These are phyloP conservation scores for Leptinotarsa haldemani DNA, from an alignment of 2,888 invertebrate genomes.

Conservation along the genomic window DNA sequence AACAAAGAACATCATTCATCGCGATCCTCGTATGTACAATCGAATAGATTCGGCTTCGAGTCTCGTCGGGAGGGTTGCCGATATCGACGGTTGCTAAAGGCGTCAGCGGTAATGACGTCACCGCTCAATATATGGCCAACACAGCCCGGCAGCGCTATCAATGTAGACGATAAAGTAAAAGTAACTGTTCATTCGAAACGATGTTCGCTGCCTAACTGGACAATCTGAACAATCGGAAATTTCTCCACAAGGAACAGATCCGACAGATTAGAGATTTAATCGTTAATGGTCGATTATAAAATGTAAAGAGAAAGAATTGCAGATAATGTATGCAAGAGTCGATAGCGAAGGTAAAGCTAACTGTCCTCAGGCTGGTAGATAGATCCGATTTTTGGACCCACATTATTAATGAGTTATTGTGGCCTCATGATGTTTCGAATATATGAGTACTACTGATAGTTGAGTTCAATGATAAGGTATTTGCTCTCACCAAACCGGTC, in stretches of 20 bases:
- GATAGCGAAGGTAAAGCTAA: neutral
- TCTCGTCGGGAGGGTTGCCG: neutral
- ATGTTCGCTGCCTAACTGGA: conserved; percentile 24
- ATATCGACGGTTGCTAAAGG: conserved; percentile 7
- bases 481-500: too few species aligned
- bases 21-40: conserved; percentile 3
- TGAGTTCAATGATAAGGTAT: too few species aligned
- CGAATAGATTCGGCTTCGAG: conserved; percentile 6
- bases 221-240: conserved; percentile 24
- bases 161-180: conserved; percentile 38
- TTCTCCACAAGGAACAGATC: conserved; percentile 20
- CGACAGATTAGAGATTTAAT: neutral
- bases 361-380: neutral
- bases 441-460: too few species aligned
- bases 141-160: conserved; percentile 28
- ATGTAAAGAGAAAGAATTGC: neutral
- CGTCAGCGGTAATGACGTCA: conserved; percentile 22
- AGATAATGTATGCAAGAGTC: neutral
- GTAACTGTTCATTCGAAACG: conserved; percentile 36
- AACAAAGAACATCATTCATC: conserved; percentile 6
- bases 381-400: neutral
- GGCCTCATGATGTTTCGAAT: too few species aligned
- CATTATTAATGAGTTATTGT: too few species aligned
- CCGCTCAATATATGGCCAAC: conserved; percentile 22
- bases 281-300: neutral